These are phyloP conservation scores for Drosophila kuntzei DNA, from an alignment of 2,888 invertebrate genomes.

Conservation along the genomic window DNA sequence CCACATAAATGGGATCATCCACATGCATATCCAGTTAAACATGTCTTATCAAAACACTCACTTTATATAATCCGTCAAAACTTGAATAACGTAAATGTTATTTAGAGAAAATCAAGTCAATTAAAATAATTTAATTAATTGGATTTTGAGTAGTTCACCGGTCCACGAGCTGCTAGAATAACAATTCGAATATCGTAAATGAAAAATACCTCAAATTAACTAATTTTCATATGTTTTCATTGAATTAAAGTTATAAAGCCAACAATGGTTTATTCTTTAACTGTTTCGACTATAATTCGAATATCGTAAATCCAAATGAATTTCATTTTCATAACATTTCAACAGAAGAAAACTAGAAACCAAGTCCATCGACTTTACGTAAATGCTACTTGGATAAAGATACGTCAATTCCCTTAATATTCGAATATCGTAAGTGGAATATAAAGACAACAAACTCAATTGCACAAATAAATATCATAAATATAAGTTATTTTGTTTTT, in stretches of 20 bases:
- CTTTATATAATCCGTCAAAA: background rate
- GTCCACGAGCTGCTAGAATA: background rate
- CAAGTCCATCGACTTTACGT: no score
- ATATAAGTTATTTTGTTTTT: no score
- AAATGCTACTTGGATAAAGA: no score
- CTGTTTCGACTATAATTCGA: background rate
- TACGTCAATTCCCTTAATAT: background rate
- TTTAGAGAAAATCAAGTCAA: no score
- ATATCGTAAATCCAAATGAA: background rate
- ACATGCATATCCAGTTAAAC: background rate
- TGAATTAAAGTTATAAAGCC: background rate
- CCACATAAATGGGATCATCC: background rate
- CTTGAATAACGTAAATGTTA: background rate
- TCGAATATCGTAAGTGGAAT: background rate
- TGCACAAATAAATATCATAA: background rate
- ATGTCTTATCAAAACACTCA: background rate
- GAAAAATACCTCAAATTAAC: background rate
- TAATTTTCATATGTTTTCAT: background rate
- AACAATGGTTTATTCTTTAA: no score
- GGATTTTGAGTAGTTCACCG: background rate
- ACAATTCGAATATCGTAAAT: background rate
- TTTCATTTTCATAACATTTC: background rate
- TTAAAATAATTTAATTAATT: background rate
- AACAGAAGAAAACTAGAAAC: no score
- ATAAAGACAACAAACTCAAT: background rate